phyloP scores from a whole-genome alignment of 1,140 invertebrate genomes.

The Bombus difficillimus region DNA sequence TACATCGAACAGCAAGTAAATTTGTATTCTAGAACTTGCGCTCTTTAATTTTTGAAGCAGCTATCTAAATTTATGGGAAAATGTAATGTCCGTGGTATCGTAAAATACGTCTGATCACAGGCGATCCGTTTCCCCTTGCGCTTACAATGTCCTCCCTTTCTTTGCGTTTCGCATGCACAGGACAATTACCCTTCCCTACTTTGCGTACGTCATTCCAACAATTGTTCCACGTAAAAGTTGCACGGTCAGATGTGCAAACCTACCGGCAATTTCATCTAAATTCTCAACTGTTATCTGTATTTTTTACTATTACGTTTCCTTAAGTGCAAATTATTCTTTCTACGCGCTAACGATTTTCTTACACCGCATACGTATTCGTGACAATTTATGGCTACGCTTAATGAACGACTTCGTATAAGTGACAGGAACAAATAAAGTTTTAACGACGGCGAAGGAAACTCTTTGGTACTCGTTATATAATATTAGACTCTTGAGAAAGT shows the following conservation, averaged over 20 bases:
- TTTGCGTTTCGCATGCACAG: not conserved
- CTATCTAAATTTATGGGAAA: not conserved
- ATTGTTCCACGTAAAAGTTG: not conserved
- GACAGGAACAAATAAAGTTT: not conserved
- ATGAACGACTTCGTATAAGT: not conserved
- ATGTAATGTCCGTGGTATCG: not conserved
- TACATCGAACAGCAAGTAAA: not conserved
- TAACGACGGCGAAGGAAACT: not conserved
- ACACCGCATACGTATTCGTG: not conserved
- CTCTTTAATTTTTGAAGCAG: not conserved
- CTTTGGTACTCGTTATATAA: too few relatives aligned
- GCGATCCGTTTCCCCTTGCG: not conserved
- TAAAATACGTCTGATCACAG: not conserved
- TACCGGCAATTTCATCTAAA: not conserved
- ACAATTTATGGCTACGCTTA: not conserved
- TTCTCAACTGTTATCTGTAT: not conserved
- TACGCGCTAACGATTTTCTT: too few relatives aligned
- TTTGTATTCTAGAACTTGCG: not conserved
- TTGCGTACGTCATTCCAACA: not conserved
- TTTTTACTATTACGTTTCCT: not conserved
- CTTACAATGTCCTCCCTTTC: not conserved
- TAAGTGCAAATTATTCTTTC: not conserved
- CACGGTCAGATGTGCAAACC: not conserved
- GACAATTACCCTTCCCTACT: conserved; percentile 1
- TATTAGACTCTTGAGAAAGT: too few relatives aligned